Percentiles rank a stretch among this genome's conserved stretches.
These are phyloP conservation scores for Perizoma flavofasciatum DNA, from an alignment of 2,888 invertebrate genomes.

Conservation along the genomic window DNA sequence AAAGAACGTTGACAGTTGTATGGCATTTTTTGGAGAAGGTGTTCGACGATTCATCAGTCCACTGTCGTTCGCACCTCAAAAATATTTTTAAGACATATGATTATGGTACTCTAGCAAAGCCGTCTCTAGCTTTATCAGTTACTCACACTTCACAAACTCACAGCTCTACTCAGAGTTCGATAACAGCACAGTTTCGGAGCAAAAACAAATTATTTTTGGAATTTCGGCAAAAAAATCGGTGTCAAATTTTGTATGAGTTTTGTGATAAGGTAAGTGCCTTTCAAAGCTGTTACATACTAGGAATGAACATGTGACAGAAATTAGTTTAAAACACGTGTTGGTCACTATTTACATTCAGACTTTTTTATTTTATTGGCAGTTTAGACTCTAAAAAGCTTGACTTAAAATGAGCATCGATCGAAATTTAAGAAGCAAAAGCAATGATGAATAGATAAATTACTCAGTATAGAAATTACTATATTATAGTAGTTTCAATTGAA, in stretches of 20 bases:
- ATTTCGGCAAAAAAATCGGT: slow-evolving; percentile 38
- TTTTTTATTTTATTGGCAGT: slow-evolving; percentile 7
- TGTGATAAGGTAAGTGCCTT: slow-evolving; percentile 35
- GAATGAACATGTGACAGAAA: slow-evolving; percentile 27
- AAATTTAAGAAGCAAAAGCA: background rate
- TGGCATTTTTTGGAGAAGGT: too few relatives aligned
- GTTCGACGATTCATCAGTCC: too few relatives aligned
- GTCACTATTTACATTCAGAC: background rate
- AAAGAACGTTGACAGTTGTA: too few relatives aligned
- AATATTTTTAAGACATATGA: too few relatives aligned
- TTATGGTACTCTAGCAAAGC: too few relatives aligned
- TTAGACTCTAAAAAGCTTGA: background rate
- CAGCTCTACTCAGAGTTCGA: background rate
- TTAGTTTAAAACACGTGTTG: slow-evolving; percentile 22
- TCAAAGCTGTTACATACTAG: slow-evolving; percentile 19
- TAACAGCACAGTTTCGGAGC: slow-evolving; percentile 5
- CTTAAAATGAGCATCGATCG: too few relatives aligned
- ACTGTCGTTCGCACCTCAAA: too few relatives aligned
- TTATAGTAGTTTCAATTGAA: too few relatives aligned
- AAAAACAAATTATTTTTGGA: slow-evolving; percentile 44
- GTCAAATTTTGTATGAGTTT: slow-evolving; percentile 25
- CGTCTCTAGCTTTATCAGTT: background rate
- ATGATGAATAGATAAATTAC: background rate
- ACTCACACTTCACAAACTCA: background rate
- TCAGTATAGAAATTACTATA: too few relatives aligned